phyloP scores from a whole-genome alignment of 2,113 vertebrate genomes.

The Plotosus lineatus region DNA sequence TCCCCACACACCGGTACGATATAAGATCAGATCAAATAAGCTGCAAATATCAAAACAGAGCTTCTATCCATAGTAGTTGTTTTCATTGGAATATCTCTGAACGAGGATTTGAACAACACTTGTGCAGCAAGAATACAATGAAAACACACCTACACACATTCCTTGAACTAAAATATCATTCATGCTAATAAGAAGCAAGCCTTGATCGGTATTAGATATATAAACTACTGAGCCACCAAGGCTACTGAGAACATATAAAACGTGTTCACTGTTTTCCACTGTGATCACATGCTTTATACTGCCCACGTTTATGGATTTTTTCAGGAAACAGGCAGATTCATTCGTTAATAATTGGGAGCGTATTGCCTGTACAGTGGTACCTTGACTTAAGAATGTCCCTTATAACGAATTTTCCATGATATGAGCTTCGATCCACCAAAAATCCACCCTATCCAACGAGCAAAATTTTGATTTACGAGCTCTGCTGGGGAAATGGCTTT shows the following conservation, averaged over 20 bases:
- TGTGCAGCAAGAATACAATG: slow-evolving; percentile 5
- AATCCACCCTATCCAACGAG: no score
- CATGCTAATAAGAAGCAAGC: slow-evolving; percentile 21
- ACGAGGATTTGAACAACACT: slow-evolving; percentile 10
- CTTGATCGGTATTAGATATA: slow-evolving; percentile 17
- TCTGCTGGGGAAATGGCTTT: no score
- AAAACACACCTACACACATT: slow-evolving; percentile 27
- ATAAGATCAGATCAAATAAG: no score
- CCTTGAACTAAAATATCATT: slow-evolving; percentile 12
- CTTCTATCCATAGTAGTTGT: background rate
- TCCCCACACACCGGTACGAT: no score
- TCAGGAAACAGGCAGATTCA: background rate
- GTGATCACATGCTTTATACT: background rate
- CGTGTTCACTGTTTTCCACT: background rate
- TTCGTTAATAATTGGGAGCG: background rate
- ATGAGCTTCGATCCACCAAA: no score
- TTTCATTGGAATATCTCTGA: background rate
- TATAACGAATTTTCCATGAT: no score
- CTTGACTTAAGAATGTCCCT: no score
- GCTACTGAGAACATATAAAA: slow-evolving; percentile 11
- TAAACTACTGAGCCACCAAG: background rate
- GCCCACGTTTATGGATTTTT: background rate
- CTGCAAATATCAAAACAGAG: background rate
- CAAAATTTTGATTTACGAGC: no score
- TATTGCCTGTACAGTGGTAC: no score